Conservation (phyloP, 2,797 vertebrate genomes). For the Natrix natrix region DNA sequence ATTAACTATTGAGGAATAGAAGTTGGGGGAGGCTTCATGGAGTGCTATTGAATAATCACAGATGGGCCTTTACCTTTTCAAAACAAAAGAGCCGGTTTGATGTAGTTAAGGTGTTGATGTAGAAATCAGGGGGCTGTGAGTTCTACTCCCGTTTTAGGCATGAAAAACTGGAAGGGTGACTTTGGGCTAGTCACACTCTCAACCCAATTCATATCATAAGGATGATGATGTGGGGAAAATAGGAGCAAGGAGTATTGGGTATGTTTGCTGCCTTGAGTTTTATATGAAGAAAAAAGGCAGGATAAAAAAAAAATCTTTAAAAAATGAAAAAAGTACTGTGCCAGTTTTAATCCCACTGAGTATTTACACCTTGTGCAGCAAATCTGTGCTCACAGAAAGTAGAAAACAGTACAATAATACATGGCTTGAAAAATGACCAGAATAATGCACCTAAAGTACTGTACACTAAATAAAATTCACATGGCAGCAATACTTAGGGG, state of each 20-base stretch:
- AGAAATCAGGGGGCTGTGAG: background rate
- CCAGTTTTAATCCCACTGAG: constrained; percentile 91
- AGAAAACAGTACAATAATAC: constrained; percentile 89
- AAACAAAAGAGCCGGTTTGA: constrained; percentile 66
- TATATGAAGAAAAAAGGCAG: constrained; percentile 25
- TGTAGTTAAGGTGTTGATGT: background rate
- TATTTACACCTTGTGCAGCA: constrained; percentile 97
- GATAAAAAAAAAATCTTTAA: constrained; percentile 61
- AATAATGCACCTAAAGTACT: constrained; percentile 85
- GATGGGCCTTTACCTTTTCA: constrained; percentile 73
- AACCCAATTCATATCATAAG: background rate
- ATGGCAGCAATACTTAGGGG: constrained; percentile 88
- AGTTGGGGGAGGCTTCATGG: constrained; percentile 73
- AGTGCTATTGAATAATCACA: constrained; percentile 84
- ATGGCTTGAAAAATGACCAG: constrained; percentile 83
- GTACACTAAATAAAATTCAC: constrained; percentile 91
- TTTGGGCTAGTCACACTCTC: background rate
- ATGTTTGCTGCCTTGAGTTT: background rate
- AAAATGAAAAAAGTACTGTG: constrained; percentile 78
- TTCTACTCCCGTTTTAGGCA: background rate
- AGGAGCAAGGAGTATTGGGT: background rate
- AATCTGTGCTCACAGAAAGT: constrained; percentile 84
- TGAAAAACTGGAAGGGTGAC: background rate
- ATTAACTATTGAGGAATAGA: constrained; percentile 65
- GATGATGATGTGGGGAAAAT: background rate